A percentile compares a stretch with the other conserved stretches of the same genome.
Conservation (phyloP, 2,113 vertebrate genomes). For the Paradisaea rubra region DNA sequence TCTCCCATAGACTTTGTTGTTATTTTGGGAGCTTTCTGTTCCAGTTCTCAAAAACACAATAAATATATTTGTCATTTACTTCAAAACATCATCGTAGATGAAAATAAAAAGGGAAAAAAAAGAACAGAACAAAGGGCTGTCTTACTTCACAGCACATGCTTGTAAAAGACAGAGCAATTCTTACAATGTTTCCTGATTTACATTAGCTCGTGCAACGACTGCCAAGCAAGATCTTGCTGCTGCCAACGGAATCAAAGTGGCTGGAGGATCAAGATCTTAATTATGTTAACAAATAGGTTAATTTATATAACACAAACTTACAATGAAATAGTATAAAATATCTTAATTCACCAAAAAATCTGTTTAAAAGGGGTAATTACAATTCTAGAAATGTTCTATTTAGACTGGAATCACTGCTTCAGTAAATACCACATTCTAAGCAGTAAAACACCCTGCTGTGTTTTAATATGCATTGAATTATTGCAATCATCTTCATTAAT, state of each 20-base stretch:
- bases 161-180: background rate
- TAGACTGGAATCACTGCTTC: background rate
- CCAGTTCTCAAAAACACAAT: background rate
- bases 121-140: background rate
- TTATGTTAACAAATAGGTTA: background rate
- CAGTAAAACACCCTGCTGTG: background rate
- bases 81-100: background rate
- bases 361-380: background rate
- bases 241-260: background rate
- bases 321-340: background rate
- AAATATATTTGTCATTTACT: background rate
- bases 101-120: background rate
- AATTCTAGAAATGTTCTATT: background rate
- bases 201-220: background rate
- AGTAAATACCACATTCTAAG: background rate
- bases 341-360: background rate
- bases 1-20: background rate
- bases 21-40: background rate
- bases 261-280: background rate
- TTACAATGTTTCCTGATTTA: background rate
- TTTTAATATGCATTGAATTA: slow-evolving; percentile 3
- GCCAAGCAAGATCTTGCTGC: background rate
- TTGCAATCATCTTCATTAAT: background rate
- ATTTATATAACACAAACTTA: background rate
- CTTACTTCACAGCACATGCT: background rate